Evolutionary conservation across 2,113 vertebrate species (phyloP).

Genomic region (Merops nubicus): DNA sequence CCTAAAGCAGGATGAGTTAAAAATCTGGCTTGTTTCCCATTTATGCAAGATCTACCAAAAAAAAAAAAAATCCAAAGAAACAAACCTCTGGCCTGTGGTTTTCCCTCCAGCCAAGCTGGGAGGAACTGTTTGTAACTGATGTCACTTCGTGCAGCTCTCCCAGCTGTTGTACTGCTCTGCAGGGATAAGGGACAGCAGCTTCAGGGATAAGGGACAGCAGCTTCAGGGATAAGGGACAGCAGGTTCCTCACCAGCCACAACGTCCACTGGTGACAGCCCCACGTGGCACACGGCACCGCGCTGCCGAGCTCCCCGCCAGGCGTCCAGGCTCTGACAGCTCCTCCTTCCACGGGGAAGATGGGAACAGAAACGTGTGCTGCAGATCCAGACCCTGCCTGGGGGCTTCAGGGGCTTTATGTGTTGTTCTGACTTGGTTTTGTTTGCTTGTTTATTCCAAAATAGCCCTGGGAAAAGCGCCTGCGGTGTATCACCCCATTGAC

Average conservation of each 20-base stretch:
- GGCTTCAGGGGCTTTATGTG: not conserved
- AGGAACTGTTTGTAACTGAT: not conserved
- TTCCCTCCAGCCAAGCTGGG: not conserved
- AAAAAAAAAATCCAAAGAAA: not conserved
- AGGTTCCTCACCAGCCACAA: not conserved
- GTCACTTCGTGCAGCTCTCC: not conserved
- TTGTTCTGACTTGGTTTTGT: not conserved
- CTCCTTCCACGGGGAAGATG: not conserved
- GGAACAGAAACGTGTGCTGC: not conserved
- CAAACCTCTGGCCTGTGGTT: rapidly evolving
- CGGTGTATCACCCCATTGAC: not conserved
- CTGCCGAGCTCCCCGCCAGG: not conserved
- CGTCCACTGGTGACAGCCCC: not conserved
- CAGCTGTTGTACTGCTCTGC: not conserved
- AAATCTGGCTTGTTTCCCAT: not conserved
- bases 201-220: not conserved
- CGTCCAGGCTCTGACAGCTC: not conserved
- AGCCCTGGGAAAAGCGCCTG: not conserved
- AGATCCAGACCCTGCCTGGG: not conserved
- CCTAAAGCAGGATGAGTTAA: not conserved
- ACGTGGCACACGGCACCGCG: not conserved
- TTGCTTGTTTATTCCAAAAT: not conserved
- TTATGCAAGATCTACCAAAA: not conserved
- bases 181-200: not conserved
- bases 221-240: not conserved